Percentiles rank a stretch among this genome's conserved stretches.
phyloP scores from a whole-genome alignment of 2,888 invertebrate species.

The Perizoma affinitatum region DNA sequence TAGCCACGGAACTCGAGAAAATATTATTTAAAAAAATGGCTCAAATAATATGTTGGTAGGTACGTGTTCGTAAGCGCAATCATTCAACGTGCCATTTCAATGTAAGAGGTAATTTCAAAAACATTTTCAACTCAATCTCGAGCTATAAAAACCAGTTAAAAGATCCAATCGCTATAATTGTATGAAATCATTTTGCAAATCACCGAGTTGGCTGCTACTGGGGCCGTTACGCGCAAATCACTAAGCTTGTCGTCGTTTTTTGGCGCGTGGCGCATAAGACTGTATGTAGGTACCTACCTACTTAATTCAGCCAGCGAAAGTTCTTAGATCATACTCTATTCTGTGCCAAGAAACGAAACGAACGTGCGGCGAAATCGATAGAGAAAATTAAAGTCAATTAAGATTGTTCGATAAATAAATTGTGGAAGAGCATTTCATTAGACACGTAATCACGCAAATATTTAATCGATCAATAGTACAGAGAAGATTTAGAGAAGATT shows the following conservation, averaged over 20 bases:
- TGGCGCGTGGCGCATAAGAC: conserved; percentile 71
- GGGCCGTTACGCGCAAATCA: conserved; percentile 80
- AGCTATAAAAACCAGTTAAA: conserved; percentile 42
- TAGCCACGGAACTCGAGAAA: too few species aligned
- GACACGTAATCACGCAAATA: conserved; percentile 9
- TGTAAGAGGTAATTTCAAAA: conserved; percentile 42
- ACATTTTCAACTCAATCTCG: conserved; percentile 41
- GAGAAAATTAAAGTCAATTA: conserved; percentile 38
- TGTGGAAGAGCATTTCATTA: conserved; percentile 20
- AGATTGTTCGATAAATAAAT: conserved; percentile 25
- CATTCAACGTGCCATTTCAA: conserved; percentile 35
- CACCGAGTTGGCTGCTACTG: conserved; percentile 62
- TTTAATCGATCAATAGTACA: too few species aligned
- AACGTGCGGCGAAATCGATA: conserved; percentile 48
- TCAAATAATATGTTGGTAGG: background rate
- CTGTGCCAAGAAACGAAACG: conserved; percentile 30
- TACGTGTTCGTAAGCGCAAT: conserved; percentile 26
- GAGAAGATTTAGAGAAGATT: too few species aligned
- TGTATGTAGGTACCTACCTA: conserved; percentile 56
- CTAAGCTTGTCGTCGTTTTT: conserved; percentile 71
- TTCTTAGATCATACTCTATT: conserved; percentile 44
- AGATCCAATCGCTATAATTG: conserved; percentile 46
- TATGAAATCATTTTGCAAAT: conserved; percentile 49
- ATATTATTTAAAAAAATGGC: too few species aligned
- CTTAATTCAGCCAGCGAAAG: conserved; percentile 76